Evolutionary conservation across 1,140 invertebrate genomes (phyloP), one percentile per base, ranked within the genome.

Genomic region (Pseudomyrmex flavicornis): DNA sequence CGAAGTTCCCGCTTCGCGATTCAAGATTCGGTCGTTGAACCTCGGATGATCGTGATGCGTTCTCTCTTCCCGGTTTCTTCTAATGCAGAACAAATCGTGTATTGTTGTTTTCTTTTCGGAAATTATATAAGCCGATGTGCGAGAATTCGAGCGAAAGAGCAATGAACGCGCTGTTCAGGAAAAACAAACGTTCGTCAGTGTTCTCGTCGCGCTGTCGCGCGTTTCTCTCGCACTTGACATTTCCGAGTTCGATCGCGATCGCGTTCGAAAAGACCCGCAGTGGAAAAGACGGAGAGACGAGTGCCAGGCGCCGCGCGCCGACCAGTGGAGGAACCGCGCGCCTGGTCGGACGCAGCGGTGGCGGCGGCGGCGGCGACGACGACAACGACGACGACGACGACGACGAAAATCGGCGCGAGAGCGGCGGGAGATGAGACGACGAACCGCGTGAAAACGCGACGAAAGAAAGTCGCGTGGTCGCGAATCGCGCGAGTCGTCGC

Each of bases 271-370:
- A 48, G 26, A 54, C 44, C 5, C 5, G 20, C 62, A 62, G 63
- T 48, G 22, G 35, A 1, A 8, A 1, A 56, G 54, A 54, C 66
- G 56, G 22, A 68, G 56, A 62, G 44, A 10, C 54, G 44, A 58
- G 54, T 13, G 17, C 59, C 20, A n/a, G 15, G 15, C 13, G 7
- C 50, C 26, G 59, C 48, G 69, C 70, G 48, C 35, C 85, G 48
- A 59, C 10, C 56, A 90, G 89, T 90, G 26, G 69, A 89, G 59
- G 26, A 85, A 65, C 69, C 88, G 82, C 86, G 83, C 84, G 89
- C 65, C 50, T 84, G 85, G 65, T 87, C 88, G 70, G 88, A 88
- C 91, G 62, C 54, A 7, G 35, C 35, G 35, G 5, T 5, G 35
- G 35, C 7, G 35, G 35, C 5, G 35, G 35, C 35, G 3, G 2